Base-by-base conservation (phyloP, 2,113 vertebrate genomes). In the Acrocephalus arundinaceus region DNA sequence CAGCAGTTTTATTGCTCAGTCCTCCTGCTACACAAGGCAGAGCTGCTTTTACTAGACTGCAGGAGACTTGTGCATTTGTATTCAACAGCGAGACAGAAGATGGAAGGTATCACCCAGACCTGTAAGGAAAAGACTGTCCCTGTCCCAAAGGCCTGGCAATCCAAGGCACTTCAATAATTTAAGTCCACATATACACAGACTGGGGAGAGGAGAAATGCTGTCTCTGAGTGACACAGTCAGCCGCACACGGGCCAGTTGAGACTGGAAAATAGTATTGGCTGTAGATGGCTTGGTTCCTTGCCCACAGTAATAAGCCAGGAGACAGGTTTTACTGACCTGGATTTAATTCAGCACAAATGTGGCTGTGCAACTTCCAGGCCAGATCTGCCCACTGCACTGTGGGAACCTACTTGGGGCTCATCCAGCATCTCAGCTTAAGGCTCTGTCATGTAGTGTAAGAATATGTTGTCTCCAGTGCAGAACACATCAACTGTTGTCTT, bases 281-380 rank as follows among this genome's bases (percentile, higher is more conserved):
- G 5, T n/a, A 0, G 11, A 28, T 14, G 48, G 15, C 74, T 68
- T 91, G 74, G 85, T 85, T n/a, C 30, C 72, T 28, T 25, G 74
- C 78, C 85, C 78, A 65, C 28, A 57, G 0, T 39, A 81, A 66
- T 55, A 61, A 87, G 30, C 62, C 30, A 85, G 81, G 35, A 93
- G 55, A 62, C 30, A 71, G 66, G 52, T 79, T 94, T 89, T 91
- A 91, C 77, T 79, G 37, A 57, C 65, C 62, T 93, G 93, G 81
- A 68, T 78, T 63, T 49, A 75, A 90, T 72, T 93, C 78, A 95
- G 70, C 61, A 78, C 1, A 4, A 91, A 82, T 14, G 67, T 52
- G 58, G 70, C 85, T 63, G 1, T 75, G 58, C 48, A 87, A 5
- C 39, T 79, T 61, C 49, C 71, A 79, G 49, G 52, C 21, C 48